Conservation (phyloP, 2,113 vertebrate species). For the Hippoglossus stenolepis region DNA sequence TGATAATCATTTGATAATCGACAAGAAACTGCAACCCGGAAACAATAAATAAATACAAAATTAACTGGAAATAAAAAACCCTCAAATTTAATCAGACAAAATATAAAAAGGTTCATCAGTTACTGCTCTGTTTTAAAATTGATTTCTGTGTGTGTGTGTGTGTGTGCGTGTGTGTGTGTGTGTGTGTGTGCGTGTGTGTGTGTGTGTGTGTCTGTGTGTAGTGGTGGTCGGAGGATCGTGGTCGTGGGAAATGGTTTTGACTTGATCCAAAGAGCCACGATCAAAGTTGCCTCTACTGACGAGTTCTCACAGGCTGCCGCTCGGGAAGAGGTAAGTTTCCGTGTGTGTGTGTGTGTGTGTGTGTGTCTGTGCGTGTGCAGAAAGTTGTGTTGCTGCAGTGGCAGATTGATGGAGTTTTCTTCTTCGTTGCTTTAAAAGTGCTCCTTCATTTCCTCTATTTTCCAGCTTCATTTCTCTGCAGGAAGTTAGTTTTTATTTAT, state of each 20-base stretch:
- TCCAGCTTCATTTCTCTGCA: not conserved
- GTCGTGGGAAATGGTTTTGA: slow-evolving; percentile 88
- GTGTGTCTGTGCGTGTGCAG: not conserved
- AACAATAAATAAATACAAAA: too few relatives aligned
- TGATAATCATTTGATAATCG: too few relatives aligned
- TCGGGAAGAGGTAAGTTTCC: slow-evolving; percentile 61
- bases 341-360: not conserved
- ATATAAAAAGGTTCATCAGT: too few relatives aligned
- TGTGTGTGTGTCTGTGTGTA: slow-evolving; percentile 83
- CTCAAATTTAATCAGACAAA: too few relatives aligned
- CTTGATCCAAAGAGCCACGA: slow-evolving; percentile 88
- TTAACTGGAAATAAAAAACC: too few relatives aligned
- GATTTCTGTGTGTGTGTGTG: not conserved
- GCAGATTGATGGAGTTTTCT: slow-evolving; percentile 5
- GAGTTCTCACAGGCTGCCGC: slow-evolving; percentile 40
- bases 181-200: not conserved
- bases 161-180: too few relatives aligned
- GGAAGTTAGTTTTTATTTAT: slow-evolving; percentile 16
- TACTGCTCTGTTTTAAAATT: too few relatives aligned
- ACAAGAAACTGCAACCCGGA: too few relatives aligned
- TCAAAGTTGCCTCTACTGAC: slow-evolving; percentile 81
- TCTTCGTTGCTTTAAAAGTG: not conserved
- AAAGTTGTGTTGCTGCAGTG: too few relatives aligned
- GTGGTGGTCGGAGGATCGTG: slow-evolving; percentile 91
- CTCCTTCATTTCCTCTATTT: not conserved